Conservation (phyloP, 2,113 vertebrate genomes). For the Heteronetta atricapilla region DNA sequence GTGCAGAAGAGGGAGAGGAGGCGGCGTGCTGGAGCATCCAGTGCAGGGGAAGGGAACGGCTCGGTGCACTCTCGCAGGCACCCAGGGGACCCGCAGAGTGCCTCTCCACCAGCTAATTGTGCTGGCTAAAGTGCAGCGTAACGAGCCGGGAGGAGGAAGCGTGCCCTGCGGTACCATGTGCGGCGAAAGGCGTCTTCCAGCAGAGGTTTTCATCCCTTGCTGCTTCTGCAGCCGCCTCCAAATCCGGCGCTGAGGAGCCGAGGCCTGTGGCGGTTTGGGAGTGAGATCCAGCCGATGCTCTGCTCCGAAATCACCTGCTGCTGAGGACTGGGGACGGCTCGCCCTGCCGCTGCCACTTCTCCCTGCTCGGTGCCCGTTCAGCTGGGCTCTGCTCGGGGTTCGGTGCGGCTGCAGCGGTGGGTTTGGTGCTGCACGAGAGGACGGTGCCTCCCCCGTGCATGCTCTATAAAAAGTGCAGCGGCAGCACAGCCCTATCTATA, state of each 20-base stretch:
- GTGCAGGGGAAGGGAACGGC: neutral
- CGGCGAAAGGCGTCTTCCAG: rapidly evolving
- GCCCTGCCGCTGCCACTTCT: neutral
- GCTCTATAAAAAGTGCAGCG: conserved; percentile 40
- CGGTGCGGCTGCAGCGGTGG: rapidly evolving
- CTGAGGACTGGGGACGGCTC: neutral
- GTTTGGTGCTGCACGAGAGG: neutral
- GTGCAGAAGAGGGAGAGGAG: neutral
- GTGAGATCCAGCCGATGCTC: neutral
- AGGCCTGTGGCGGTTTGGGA: neutral
- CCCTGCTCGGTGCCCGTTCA: neutral
- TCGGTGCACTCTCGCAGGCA: neutral
- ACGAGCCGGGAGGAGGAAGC: neutral
- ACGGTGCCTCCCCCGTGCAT: neutral
- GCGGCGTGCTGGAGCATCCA: neutral
- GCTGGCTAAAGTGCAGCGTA: neutral
- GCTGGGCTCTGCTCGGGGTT: neutral
- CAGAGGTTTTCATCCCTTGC: neutral
- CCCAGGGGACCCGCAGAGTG: neutral
- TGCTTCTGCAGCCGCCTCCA: neutral
- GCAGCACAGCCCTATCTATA: conserved; percentile 42
- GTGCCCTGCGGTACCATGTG: rapidly evolving
- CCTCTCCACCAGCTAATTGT: neutral
- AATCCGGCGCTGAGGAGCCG: neutral
- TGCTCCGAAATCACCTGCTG: neutral